A percentile compares a stretch with the other conserved stretches of the same genome.
These are phyloP conservation scores for Cinclus cinclus DNA, from an alignment of 2,113 vertebrate species.

Conservation along the genomic window DNA sequence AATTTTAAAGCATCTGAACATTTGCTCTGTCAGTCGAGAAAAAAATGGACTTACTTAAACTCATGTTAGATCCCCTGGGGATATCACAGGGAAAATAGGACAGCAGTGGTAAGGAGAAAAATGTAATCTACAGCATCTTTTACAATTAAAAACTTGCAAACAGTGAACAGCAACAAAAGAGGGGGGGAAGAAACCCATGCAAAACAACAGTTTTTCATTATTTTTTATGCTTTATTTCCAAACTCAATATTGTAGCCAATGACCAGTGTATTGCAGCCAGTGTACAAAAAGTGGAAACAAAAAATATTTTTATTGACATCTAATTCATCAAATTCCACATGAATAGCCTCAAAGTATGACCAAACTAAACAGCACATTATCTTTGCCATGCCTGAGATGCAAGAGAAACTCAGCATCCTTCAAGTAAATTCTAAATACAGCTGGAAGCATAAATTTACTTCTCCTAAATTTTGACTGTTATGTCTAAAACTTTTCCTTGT, in stretches of 20 bases:
- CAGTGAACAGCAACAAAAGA: not conserved
- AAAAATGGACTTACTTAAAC: constrained; percentile 67
- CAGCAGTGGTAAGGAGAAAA: constrained; percentile 44
- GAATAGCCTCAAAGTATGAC: not conserved
- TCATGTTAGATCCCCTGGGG: constrained; percentile 42
- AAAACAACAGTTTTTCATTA: not conserved
- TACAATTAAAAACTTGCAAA: constrained; percentile 50
- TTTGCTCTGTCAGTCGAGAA: constrained; percentile 61
- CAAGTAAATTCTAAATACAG: not conserved
- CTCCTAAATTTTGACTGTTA: not conserved
- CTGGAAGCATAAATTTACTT: not conserved
- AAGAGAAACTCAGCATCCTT: not conserved
- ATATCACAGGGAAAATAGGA: constrained; percentile 62
- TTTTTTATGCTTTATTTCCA: not conserved
- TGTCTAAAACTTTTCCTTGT: not conserved
- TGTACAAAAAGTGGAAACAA: not conserved
- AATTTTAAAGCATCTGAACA: constrained; percentile 70
- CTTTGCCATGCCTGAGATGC: not conserved
- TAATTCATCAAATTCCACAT: not conserved
- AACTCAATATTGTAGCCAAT: not conserved
- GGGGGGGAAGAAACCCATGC: accelerated
- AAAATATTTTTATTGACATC: not conserved
- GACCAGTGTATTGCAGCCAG: not conserved
- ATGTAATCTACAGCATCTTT: constrained; percentile 48
- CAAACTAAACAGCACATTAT: not conserved